Evolutionary conservation across 2,797 vertebrate genomes (phyloP), one percentile per base, ranked within the genome.

Genomic region (Microctenopoma stevenorrisi): DNA sequence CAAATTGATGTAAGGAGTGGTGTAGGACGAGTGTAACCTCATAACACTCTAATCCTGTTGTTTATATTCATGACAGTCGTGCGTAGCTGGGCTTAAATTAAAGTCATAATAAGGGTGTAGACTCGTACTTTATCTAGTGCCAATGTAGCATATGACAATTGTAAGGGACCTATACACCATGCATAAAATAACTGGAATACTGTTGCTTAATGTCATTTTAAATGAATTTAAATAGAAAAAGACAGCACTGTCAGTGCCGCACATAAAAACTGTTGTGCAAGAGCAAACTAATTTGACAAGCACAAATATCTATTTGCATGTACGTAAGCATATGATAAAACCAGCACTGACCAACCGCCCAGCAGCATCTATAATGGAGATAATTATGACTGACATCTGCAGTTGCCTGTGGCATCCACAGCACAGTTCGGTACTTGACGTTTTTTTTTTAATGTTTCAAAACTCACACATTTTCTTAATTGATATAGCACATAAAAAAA

Each of bases 181-280:
- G 10, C 4, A 11, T 11, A 37, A 37, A 37, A 37, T 37, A 37
- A 43, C 26, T 28, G 26, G 6, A 43, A 38, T 14, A 7, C 35
- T 35, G 0, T 10, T 37, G 43, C 26, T 58, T 4, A 66, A 48
- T 3, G n/a, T 48, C 8, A 50, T 67, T 74, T 70, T 25, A 78
- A 53, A 52, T 33, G 16, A 22, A 64, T 78, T 81, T 76, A 44
- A 64, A 68, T 69, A 22, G 18, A 4, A 53, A 77, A 61, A 64
- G 43, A 35, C 71, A 48, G 22, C 0, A 25, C 49, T 18, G 42
- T 5, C 28, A 16, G 1, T 1, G 13, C 18, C 63, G 49, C 11
- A 47, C 16, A 63, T 14, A 49, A 5, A 76, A 15, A 54, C 28
- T n/a, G 3, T 51, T 43, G 14, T 16, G 30, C 40, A 70, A 38